phyloP scores from a whole-genome alignment of 2,888 invertebrate genomes.

The Polydrusus tereticollis region DNA sequence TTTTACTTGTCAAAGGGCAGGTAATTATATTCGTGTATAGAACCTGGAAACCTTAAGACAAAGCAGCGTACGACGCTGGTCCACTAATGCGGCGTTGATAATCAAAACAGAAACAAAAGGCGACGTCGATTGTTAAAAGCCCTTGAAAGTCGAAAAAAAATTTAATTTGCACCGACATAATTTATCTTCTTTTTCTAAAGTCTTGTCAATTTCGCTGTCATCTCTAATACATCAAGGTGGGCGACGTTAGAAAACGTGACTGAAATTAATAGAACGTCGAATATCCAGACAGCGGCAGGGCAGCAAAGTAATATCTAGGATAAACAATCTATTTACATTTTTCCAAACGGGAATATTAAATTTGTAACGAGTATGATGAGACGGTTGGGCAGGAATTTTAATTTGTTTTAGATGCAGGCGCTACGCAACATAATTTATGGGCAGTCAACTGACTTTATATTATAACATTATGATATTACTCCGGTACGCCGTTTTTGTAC shows the following conservation, averaged over 20 bases:
- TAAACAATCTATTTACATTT: conserved; percentile 60
- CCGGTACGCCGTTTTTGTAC: no score
- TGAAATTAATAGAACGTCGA: conserved; percentile 66
- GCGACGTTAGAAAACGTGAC: conserved; percentile 64
- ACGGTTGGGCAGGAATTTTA: conserved; percentile 18
- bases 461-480: no score
- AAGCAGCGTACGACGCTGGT: not conserved
- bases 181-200: conserved; percentile 65
- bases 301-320: conserved; percentile 58
- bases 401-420: conserved; percentile 5
- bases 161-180: conserved; percentile 64
- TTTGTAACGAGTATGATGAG: conserved; percentile 28
- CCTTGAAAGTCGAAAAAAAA: conserved; percentile 53
- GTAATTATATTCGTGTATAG: no score
- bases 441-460: no score
- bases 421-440: not conserved
- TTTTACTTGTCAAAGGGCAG: no score
- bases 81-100: conserved; percentile 9
- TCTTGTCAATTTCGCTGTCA: conserved; percentile 67
- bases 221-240: conserved; percentile 67
- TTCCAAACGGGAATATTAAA: conserved; percentile 50
- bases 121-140: conserved; percentile 55
- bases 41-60: no score
- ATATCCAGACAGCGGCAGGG: conserved; percentile 54
- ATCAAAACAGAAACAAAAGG: conserved; percentile 52